A percentile compares a stretch with the other conserved stretches of the same genome.
Conservation (phyloP, 2,888 invertebrate genomes). For the Nephrotoma flavescens region DNA sequence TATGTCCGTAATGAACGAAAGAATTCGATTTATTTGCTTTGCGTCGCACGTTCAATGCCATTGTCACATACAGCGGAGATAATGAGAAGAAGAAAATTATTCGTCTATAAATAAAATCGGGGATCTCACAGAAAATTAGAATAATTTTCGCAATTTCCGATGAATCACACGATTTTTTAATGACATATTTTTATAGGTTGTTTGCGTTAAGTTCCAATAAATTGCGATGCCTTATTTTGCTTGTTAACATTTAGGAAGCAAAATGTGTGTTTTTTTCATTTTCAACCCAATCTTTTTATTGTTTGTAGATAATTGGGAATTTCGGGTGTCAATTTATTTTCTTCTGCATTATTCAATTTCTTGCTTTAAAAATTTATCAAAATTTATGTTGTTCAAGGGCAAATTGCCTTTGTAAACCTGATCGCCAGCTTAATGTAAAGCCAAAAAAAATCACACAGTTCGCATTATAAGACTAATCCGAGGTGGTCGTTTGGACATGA, state of each 20-base stretch:
- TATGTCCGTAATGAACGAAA: not conserved
- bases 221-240: not conserved
- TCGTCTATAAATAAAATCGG: not conserved
- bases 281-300: not conserved
- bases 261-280: not conserved
- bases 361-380: too few relatives aligned
- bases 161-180: not conserved
- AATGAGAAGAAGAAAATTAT: not conserved
- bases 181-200: not conserved
- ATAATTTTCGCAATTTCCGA: not conserved
- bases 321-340: too few relatives aligned
- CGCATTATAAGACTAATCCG: too few relatives aligned
- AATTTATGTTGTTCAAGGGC: too few relatives aligned
- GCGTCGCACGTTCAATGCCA: not conserved
- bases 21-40: not conserved
- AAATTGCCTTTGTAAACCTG: too few relatives aligned
- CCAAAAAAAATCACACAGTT: too few relatives aligned
- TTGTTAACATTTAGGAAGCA: not conserved
- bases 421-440: too few relatives aligned
- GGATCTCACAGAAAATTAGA: not conserved
- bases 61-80: not conserved
- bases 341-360: too few relatives aligned
- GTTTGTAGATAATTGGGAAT: too few relatives aligned
- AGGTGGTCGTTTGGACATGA: too few relatives aligned
- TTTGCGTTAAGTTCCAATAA: not conserved